Base-by-base conservation (phyloP, 2,797 vertebrate species). In the Apogon talboti region DNA sequence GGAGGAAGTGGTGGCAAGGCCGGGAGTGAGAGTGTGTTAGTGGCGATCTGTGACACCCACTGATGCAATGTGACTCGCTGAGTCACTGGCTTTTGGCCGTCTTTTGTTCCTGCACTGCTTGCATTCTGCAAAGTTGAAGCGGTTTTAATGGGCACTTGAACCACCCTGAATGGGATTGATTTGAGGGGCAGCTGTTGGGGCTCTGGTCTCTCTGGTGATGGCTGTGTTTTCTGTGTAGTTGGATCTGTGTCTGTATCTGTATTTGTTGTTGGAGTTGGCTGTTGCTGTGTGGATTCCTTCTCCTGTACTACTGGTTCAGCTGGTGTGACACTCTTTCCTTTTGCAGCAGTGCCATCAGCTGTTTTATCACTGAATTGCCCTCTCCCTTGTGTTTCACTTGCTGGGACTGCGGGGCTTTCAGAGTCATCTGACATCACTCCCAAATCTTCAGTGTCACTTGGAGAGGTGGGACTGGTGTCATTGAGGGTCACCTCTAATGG, bases 41-140 rank as follows among this genome's bases (percentile, higher is more conserved):
- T 82, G 30, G 93, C 93, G 4, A 94, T 92, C 75, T 94, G 91
- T 0, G 93, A 94, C 59, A 94, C 91, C 93, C 93, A 94, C 75
- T 94, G 92, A 61, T 94, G 93, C 67, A 94, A 40, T 0, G 92
- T 94, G 51, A 93, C 90, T 6, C 92, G 78, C 19, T 91, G 88
- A 14, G 92, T 89, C 28, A 82, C 81, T 8, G 66, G 82, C 69
- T 77, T 93, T 10, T 66, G 82, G 11, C 76, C 60, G 1, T 90
- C 84, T 61, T 82, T 86, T 3, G 59, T 12, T 33, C n/a, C 82
- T 0, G 40, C 19, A 0, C 35, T 16, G 6, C 60, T 42, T 0
- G 66, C 12, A 3, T 48, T 82, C 54, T 64, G 87, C 8, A 10
- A 4, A 11, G 60, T 1, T n/a, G 87, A n/a, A 2, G 33, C 8